Evolutionary conservation across 2,888 invertebrate species (phyloP), one percentile per base, ranked within the genome.

Genomic region (Unio pictorum): DNA sequence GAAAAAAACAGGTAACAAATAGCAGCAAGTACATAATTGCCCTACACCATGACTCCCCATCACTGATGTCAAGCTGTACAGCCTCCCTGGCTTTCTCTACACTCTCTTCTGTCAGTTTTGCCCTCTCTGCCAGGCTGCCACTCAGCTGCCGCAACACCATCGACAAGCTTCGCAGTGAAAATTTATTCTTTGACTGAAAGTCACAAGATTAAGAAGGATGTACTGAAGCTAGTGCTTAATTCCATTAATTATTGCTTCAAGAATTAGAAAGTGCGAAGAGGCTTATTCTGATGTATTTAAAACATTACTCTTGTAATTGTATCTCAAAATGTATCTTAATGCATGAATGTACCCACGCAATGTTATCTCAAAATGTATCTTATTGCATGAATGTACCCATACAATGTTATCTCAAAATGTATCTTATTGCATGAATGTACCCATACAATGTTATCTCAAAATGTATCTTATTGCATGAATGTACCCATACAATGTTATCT

Each of bases 31-130:
- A 45, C 45, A 45, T 45, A 45, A 45, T 45, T 45, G 11, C 45
- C 89, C 74, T 81, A 66, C 93, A 92, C 96, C 96, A 96, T 0
- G 96, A 96, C 11, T 93, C 91, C 1, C 96, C 95, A 90, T 96
- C 96, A 66, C 92, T 91, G 15, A 94, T 92, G 86, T 96, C 95
- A 55, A 95, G 88, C 64, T 94, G 92, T 0, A 96, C 94, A 0
- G 96, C 95, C 84, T 95, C 95, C 88, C 94, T 95, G 0, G 96
- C 96, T 81, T 94, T 92, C 66, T 93, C 93, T 0, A 96, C 93
- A 73, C 95, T 95, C 81, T 93, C 92, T 68, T 94, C 91, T 23
- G 95, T 92, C 78, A 93, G 93, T 59, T 93, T 91, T 23, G 92
- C 89, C 73, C 91, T 85, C 58, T 83, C 84, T 18, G 82, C 78